phyloP scores from a whole-genome alignment of 1,140 invertebrate species.

The Drosophila watanabei region DNA sequence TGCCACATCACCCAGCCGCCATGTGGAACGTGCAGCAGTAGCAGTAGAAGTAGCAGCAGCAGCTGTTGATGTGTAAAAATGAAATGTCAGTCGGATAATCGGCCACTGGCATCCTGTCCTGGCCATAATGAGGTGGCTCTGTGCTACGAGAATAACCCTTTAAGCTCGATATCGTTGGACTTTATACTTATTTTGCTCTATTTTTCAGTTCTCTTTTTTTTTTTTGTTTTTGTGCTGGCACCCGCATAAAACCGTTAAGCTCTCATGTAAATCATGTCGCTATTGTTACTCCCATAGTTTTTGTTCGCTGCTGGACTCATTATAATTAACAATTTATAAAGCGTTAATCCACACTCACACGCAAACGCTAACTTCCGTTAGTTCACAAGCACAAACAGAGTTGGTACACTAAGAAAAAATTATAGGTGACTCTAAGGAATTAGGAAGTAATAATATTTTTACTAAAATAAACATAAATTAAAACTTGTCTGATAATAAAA shows the following conservation, averaged over 20 bases:
- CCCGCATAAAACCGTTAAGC: slow-evolving; percentile 70
- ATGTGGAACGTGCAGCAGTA: slow-evolving; percentile 33
- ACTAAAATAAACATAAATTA: neutral
- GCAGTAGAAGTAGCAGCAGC: slow-evolving; percentile 43
- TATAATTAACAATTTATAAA: slow-evolving; percentile 85
- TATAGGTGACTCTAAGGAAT: no score
- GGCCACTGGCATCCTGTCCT: slow-evolving; percentile 41
- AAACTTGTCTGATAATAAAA: no score
- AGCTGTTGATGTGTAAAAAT: slow-evolving; percentile 77
- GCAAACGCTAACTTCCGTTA: slow-evolving; percentile 24
- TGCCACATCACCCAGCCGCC: slow-evolving; percentile 57
- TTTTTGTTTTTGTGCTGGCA: slow-evolving; percentile 14
- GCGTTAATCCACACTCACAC: slow-evolving; percentile 73
- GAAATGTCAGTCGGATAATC: slow-evolving; percentile 81
- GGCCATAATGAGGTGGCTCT: slow-evolving; percentile 43
- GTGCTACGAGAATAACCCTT: slow-evolving; percentile 5
- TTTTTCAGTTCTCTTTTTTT: slow-evolving; percentile 16
- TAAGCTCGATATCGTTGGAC: slow-evolving; percentile 6
- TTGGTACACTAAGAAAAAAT: neutral
- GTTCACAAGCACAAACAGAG: slow-evolving; percentile 1
- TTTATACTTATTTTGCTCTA: slow-evolving; percentile 14
- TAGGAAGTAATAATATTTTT: neutral
- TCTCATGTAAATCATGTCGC: slow-evolving; percentile 75
- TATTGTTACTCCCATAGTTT: slow-evolving; percentile 44
- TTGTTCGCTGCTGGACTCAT: slow-evolving; percentile 64